These are phyloP conservation scores for Amyelois transitella DNA, from an alignment of 1,140 invertebrate species.

Conservation along the genomic window DNA sequence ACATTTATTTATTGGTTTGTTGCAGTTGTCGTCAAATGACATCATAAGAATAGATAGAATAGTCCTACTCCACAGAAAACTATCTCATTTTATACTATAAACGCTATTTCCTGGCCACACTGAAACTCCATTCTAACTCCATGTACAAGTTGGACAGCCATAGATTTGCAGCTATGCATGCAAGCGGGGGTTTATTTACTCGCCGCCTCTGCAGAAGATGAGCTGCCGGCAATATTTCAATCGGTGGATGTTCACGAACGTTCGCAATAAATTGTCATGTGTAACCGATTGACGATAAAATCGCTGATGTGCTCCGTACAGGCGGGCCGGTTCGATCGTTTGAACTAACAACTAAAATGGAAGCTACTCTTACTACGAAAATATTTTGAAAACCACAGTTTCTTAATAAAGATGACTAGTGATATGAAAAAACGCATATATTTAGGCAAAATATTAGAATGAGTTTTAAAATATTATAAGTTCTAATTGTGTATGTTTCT, in stretches of 20 bases:
- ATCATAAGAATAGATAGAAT: too few species aligned
- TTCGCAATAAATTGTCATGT: neutral
- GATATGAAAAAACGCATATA: too few species aligned
- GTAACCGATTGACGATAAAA: neutral
- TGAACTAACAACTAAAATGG: neutral
- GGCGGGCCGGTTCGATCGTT: neutral
- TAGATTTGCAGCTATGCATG: neutral
- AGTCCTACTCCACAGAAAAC: too few species aligned
- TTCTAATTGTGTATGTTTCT: too few species aligned
- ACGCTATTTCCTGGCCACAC: neutral
- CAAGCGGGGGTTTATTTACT: neutral
- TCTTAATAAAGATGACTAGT: too few species aligned
- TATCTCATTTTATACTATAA: neutral
- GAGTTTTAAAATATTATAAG: too few species aligned
- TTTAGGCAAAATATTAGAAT: too few species aligned
- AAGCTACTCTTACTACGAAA: slow-evolving; percentile 1
- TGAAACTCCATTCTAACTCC: neutral
- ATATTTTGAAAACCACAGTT: neutral
- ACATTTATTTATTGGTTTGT: too few species aligned
- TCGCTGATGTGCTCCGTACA: neutral
- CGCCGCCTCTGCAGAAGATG: neutral
- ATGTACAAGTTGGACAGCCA: neutral
- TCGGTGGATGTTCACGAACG: neutral
- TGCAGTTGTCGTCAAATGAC: too few species aligned
- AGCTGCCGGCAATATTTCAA: neutral